Conservation (phyloP, 2,888 invertebrate species). For the Dasysyrphus albostriatus region DNA sequence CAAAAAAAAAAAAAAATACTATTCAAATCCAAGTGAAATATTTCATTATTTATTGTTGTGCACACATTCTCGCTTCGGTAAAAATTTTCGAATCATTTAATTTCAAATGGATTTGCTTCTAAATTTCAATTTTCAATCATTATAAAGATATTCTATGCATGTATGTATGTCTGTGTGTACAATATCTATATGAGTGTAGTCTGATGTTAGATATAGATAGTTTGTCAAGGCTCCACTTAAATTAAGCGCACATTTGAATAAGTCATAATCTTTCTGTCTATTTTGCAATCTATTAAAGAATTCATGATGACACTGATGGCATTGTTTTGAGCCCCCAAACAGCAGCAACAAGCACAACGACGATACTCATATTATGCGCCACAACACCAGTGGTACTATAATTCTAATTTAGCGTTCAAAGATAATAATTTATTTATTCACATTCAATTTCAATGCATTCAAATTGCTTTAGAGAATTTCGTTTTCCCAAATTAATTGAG, state of each 20-base stretch:
- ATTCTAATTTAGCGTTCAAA: slow-evolving; percentile 39
- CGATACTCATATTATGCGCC: neutral
- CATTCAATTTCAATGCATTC: slow-evolving; percentile 38
- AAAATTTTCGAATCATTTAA: neutral
- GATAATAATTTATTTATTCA: slow-evolving; percentile 50
- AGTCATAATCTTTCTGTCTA: slow-evolving; percentile 51
- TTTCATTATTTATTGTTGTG: slow-evolving; percentile 18
- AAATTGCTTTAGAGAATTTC: slow-evolving; percentile 36
- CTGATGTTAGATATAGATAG: neutral
- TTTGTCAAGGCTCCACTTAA: slow-evolving; percentile 31
- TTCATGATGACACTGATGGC: neutral
- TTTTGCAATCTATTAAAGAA: slow-evolving; percentile 48
- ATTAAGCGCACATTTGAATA: slow-evolving; percentile 43
- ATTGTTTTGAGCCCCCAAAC: slow-evolving; percentile 13
- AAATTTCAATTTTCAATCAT: slow-evolving; percentile 4
- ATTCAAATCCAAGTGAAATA: neutral
- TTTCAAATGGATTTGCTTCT: neutral
- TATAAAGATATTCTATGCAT: neutral
- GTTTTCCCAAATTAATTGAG: slow-evolving; percentile 39
- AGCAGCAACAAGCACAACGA: neutral
- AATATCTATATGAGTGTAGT: neutral
- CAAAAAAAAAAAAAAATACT: slow-evolving; percentile 3
- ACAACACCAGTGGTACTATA: neutral
- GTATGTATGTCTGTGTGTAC: neutral
- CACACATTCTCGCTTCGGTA: neutral